Evolutionary conservation across 1,140 invertebrate species (phyloP).

Genomic region (Neodiprion pinetum): DNA sequence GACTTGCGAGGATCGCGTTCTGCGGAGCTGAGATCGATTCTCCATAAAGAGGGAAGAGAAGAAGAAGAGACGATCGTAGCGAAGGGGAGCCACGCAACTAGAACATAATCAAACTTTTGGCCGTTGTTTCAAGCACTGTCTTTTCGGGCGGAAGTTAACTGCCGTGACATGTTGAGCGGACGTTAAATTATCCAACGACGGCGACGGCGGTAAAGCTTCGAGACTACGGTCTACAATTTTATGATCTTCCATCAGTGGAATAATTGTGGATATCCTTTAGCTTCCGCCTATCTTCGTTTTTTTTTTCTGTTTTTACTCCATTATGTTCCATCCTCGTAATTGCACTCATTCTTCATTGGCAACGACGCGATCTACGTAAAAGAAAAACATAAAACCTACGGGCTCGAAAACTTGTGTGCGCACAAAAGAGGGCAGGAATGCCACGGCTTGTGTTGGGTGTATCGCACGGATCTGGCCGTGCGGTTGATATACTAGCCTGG

Average conservation of each 20-base stretch:
- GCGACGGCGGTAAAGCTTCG: not conserved
- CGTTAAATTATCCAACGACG: slow-evolving; percentile 11
- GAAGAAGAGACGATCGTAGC: not conserved
- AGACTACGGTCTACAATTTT: slow-evolving; percentile 3
- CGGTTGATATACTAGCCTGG: slow-evolving; percentile 6
- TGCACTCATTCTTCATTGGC: no score
- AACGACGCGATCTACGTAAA: no score
- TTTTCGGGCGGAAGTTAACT: slow-evolving; percentile 12
- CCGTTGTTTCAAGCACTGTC: slow-evolving; percentile 14
- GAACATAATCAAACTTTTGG: slow-evolving; percentile 13
- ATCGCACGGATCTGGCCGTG: not conserved
- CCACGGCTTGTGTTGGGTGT: not conserved
- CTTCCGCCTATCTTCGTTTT: not conserved
- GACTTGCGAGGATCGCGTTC: not conserved
- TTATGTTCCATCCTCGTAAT: no score
- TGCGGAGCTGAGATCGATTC: slow-evolving; percentile 6
- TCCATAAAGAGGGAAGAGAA: slow-evolving; percentile 9
- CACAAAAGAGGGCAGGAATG: not conserved
- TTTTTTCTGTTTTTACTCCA: not conserved
- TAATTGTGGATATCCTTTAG: not conserved
- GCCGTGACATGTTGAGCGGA: slow-evolving; percentile 13
- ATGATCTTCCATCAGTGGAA: not conserved
- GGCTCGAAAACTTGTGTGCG: no score
- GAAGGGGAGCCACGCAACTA: slow-evolving; percentile 8
- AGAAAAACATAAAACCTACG: no score